Conservation (phyloP, 2,797 vertebrate species). For the Girardinus metallicus region DNA sequence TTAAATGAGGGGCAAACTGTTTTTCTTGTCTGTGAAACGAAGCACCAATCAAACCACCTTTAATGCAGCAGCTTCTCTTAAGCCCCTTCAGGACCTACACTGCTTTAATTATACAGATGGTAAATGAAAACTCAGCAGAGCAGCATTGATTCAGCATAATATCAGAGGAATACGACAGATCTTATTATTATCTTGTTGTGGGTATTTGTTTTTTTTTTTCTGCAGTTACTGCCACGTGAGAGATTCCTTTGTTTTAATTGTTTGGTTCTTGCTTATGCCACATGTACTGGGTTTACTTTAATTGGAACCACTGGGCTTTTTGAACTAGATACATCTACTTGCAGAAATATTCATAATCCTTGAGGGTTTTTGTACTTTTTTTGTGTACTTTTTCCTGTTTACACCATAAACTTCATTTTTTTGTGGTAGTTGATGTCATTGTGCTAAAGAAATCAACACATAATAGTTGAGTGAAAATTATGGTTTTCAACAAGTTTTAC, state of each 20-base stretch:
- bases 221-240: slow-evolving; percentile 32
- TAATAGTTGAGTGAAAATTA: background rate
- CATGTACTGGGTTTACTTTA: slow-evolving; percentile 40
- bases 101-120: slow-evolving; percentile 6
- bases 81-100: background rate
- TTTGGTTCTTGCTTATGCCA: slow-evolving; percentile 42
- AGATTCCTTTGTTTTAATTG: slow-evolving; percentile 45
- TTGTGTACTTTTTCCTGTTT: background rate
- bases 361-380: background rate
- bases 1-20: slow-evolving; percentile 10
- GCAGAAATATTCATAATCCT: background rate
- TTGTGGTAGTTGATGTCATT: background rate
- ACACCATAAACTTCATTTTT: background rate
- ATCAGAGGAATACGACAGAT: slow-evolving; percentile 10
- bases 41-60: slow-evolving; percentile 3
- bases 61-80: slow-evolving; percentile 5
- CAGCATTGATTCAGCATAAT: background rate
- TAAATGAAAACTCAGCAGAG: background rate
- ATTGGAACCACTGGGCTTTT: slow-evolving; percentile 55
- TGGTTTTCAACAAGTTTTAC: background rate
- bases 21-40: slow-evolving; percentile 9
- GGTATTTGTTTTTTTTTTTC: slow-evolving; percentile 19
- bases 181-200: slow-evolving; percentile 1
- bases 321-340: slow-evolving; percentile 14
- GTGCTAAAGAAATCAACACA: background rate